A percentile compares a stretch with the other conserved stretches of the same genome.
Evolutionary conservation across 2,888 invertebrate genomes (phyloP).

Genomic region (Mongoloraphidia duomilia): DNA sequence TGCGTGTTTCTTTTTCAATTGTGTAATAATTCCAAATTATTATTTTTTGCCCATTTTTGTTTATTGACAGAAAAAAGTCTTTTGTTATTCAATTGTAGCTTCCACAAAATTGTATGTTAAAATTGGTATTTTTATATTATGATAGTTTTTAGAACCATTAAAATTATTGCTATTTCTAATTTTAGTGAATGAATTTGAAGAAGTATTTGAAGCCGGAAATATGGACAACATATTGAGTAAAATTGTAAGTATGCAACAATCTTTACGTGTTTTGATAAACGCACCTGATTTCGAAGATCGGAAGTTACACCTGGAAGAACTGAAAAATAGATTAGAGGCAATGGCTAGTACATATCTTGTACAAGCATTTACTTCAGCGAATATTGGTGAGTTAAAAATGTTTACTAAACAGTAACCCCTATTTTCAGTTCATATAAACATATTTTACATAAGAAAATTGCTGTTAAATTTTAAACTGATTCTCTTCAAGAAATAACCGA

Average conservation of each 20-base stretch:
- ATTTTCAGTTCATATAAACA: not conserved
- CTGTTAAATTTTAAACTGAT: not conserved
- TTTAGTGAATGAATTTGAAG: slow-evolving; percentile 69
- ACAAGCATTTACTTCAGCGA: slow-evolving; percentile 64
- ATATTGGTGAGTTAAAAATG: slow-evolving; percentile 37
- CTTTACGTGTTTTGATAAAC: slow-evolving; percentile 48
- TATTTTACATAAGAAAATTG: not conserved
- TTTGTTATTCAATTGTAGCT: too few relatives aligned
- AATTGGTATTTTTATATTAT: too few relatives aligned
- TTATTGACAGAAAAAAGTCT: too few relatives aligned
- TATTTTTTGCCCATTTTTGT: too few relatives aligned
- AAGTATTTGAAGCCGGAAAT: slow-evolving; percentile 46
- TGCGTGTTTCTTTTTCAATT: too few relatives aligned
- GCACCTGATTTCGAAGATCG: slow-evolving; percentile 57
- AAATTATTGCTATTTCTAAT: slow-evolving; percentile 13
- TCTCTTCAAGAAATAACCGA: not conserved
- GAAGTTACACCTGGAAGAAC: slow-evolving; percentile 68
- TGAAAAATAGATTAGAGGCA: slow-evolving; percentile 86
- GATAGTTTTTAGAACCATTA: too few relatives aligned
- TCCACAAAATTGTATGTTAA: too few relatives aligned
- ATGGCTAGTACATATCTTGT: slow-evolving; percentile 76
- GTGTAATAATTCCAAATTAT: too few relatives aligned
- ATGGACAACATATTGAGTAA: slow-evolving; percentile 44
- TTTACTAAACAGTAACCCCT: not conserved
- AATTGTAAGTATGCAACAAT: slow-evolving; percentile 58